Evolutionary conservation across 2,888 invertebrate genomes (phyloP).

Genomic region (Callinectes sapidus): DNA sequence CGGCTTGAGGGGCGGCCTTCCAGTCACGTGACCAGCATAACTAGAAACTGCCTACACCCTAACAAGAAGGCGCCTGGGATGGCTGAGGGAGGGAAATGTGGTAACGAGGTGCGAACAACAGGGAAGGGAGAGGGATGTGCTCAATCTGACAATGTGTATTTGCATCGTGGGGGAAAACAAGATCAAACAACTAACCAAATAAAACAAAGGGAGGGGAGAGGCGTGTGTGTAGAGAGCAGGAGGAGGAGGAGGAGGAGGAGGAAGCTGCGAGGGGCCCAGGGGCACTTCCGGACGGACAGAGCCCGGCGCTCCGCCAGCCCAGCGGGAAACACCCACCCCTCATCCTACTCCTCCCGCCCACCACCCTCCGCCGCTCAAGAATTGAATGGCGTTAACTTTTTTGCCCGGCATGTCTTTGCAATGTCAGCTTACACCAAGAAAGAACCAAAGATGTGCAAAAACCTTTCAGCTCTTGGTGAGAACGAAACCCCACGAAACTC

Average conservation of each 20-base stretch:
- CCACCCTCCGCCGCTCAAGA: neutral
- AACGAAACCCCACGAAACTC: neutral
- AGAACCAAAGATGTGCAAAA: neutral
- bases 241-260: conserved; percentile 22
- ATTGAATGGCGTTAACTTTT: neutral
- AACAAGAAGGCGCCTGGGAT: neutral
- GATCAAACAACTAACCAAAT: neutral
- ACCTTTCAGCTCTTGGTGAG: neutral
- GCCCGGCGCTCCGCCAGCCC: neutral
- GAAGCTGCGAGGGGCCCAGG: conserved; percentile 15
- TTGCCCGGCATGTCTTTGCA: neutral
- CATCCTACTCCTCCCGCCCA: conserved; percentile 6
- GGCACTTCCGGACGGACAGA: conserved; percentile 30
- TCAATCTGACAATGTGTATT: neutral
- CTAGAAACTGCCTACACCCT: neutral
- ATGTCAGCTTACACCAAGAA: neutral
- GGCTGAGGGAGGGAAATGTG: neutral
- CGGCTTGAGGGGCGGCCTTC: conserved; percentile 7
- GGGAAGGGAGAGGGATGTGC: neutral
- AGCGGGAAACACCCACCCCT: conserved; percentile 1
- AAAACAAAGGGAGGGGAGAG: neutral
- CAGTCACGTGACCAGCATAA: conserved; percentile 35
- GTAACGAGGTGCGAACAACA: conserved; percentile 2
- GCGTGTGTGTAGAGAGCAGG: neutral
- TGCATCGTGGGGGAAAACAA: neutral